Evolutionary conservation across 2,797 vertebrate species (phyloP).

Genomic region (Fundulus diaphanus): DNA sequence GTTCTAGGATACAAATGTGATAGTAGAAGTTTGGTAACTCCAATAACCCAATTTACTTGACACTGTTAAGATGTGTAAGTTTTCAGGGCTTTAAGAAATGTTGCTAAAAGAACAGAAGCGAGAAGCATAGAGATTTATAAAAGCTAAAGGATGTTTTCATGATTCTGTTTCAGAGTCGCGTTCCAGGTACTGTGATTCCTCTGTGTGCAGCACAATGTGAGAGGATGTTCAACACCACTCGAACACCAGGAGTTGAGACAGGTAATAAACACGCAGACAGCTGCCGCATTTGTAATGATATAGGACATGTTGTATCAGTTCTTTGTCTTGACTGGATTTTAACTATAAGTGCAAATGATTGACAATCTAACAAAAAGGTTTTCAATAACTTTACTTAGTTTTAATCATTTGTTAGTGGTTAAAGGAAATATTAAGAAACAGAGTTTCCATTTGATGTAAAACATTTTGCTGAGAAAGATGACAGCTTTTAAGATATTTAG

Average conservation of each 20-base stretch:
- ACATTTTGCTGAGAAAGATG: too few relatives aligned
- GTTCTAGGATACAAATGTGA: not conserved
- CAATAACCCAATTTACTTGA: not conserved
- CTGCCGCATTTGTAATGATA: too few relatives aligned
- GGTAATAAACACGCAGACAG: conserved; percentile 76
- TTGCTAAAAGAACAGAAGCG: not conserved
- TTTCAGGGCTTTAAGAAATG: not conserved
- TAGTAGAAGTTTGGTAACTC: not conserved
- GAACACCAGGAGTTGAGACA: conserved; percentile 83
- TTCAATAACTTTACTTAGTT: too few relatives aligned
- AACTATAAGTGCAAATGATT: too few relatives aligned
- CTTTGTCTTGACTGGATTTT: too few relatives aligned
- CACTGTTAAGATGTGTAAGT: not conserved
- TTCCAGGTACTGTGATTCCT: conserved; percentile 84
- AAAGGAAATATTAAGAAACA: too few relatives aligned
- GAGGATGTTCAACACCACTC: conserved; percentile 90
- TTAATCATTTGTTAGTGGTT: too few relatives aligned
- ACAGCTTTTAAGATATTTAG: too few relatives aligned
- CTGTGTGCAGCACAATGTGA: conserved; percentile 90
- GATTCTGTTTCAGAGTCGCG: conserved; percentile 72
- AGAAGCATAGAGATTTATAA: not conserved
- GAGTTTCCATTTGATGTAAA: too few relatives aligned
- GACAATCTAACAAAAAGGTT: too few relatives aligned
- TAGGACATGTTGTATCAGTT: too few relatives aligned
- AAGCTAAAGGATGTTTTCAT: conserved; percentile 8